These are phyloP conservation scores for Parthenolecanium corni DNA, from an alignment of 2,888 invertebrate genomes.

Conservation along the genomic window DNA sequence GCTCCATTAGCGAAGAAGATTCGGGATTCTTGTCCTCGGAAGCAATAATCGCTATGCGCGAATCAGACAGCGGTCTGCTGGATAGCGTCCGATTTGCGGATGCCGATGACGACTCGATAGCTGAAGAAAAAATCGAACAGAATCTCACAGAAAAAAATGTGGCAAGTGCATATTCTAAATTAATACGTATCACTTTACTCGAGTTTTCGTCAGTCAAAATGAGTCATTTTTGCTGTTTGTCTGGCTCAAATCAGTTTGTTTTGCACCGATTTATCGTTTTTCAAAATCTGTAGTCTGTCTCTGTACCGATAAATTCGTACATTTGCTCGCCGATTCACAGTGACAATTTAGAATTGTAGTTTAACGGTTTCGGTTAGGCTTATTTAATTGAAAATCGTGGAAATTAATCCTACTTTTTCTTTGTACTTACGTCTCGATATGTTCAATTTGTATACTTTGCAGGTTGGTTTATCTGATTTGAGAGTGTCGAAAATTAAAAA, in stretches of 20 bases:
- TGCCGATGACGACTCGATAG: conserved; percentile 26
- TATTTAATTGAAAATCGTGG: too few species aligned
- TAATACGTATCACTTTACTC: not conserved
- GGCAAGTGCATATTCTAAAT: not conserved
- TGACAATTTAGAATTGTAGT: too few species aligned
- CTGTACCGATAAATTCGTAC: too few species aligned
- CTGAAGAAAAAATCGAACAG: conserved; percentile 8
- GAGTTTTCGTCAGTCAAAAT: not conserved
- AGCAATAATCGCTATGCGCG: conserved; percentile 31
- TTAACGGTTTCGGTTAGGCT: too few species aligned
- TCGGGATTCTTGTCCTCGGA: conserved; percentile 36
- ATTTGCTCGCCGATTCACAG: too few species aligned
- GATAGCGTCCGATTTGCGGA: conserved; percentile 28
- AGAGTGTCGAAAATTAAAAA: conserved; percentile 36
- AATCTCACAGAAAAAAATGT: conserved; percentile 7
- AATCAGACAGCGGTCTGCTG: conserved; percentile 31
- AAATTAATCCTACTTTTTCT: too few species aligned
- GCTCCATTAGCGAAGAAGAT: conserved; percentile 35
- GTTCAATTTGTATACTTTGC: not conserved
- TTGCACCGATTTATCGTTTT: too few species aligned
- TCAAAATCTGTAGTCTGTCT: too few species aligned
- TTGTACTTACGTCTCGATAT: too few species aligned
- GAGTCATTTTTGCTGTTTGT: not conserved
- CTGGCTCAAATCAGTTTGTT: not conserved
- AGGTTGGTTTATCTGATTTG: not conserved